Evolutionary conservation across 2,113 vertebrate genomes (phyloP), one percentile per base, ranked within the genome.

Genomic region (Typhlomys cinereus): DNA sequence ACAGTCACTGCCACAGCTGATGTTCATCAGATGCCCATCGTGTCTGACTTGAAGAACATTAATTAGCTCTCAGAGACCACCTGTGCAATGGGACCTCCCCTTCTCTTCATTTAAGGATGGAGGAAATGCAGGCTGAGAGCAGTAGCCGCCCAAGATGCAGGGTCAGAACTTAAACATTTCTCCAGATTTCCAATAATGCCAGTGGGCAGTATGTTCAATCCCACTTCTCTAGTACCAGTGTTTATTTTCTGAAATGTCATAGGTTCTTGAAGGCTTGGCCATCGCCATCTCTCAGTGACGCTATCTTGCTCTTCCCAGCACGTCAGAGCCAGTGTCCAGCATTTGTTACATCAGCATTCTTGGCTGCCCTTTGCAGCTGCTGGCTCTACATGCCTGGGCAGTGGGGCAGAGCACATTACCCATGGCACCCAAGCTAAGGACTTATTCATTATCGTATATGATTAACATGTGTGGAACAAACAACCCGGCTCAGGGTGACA

Each of bases 161-260:
- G 1, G 1, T 10, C 17, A 39, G 62, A 52, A 31, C 61, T 62
- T 13, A 41, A 70, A 70, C 34, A 62, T 41, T 41, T 52, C 20
- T 62, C 52, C 5, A 7, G 41, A 15, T 48, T 57, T 34, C 18
- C 62, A 71, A 34, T 34, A 5, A 9, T 8, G 39, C 21, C 18
- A 21, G 44, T 27, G 5, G 23, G 31, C 6, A 12, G 4, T 54
- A 1, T 9, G 8, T n/a, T 69, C 17, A 48, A 0, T n/a, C 23
- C 5, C 1, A 0, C 31, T 2, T 67, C 20, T 31, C 57, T 73
- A 5, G 34, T 62, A 13, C n/a, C 23, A 20, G 0, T 39, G 11
- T 29, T 88, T 36, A n/a, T 62, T 36, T 69, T 83, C 59, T 31
- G 52, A 36, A 52, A 80, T 25, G 17, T 25, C 76, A 78, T 23